Evolutionary conservation across 2,888 invertebrate species (phyloP).

Genomic region (Corythucha ciliata): DNA sequence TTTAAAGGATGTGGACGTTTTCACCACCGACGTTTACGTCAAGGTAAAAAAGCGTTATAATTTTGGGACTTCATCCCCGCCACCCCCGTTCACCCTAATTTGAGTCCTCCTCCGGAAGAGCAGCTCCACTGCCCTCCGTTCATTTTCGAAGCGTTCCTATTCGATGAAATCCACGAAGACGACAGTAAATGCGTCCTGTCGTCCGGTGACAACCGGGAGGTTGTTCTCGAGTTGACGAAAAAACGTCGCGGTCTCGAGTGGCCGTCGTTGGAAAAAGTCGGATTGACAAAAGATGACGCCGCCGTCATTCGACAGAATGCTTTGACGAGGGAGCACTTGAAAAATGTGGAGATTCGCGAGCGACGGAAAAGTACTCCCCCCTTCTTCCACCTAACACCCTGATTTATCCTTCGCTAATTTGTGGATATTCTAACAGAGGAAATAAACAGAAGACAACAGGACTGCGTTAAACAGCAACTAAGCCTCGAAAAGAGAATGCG

Average conservation of each 20-base stretch:
- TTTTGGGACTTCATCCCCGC: not conserved
- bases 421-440: constrained; percentile 13
- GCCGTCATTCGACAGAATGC: constrained; percentile 49
- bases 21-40: constrained; percentile 58
- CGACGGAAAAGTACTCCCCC: not conserved
- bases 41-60: constrained; percentile 45
- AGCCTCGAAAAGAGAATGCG: constrained; percentile 17
- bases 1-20: constrained; percentile 57
- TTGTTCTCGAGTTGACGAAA: constrained; percentile 55
- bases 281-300: constrained; percentile 49
- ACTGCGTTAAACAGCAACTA: constrained; percentile 24
- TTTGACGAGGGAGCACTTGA: constrained; percentile 47
- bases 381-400: not conserved
- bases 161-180: constrained; percentile 48
- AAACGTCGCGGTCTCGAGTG: constrained; percentile 52
- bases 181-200: constrained; percentile 56
- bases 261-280: constrained; percentile 49
- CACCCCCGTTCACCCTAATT: not conserved
- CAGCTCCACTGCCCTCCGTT: constrained; percentile 60
- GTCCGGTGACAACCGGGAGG: constrained; percentile 44
- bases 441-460: constrained; percentile 15
- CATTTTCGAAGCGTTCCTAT: constrained; percentile 64
- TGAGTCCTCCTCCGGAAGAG: too few relatives aligned
- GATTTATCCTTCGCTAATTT: not conserved
- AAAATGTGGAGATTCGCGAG: constrained; percentile 44